These are phyloP conservation scores for Botrylloides violaceus DNA, from an alignment of 23 tunicate species.

Conservation along the genomic window DNA sequence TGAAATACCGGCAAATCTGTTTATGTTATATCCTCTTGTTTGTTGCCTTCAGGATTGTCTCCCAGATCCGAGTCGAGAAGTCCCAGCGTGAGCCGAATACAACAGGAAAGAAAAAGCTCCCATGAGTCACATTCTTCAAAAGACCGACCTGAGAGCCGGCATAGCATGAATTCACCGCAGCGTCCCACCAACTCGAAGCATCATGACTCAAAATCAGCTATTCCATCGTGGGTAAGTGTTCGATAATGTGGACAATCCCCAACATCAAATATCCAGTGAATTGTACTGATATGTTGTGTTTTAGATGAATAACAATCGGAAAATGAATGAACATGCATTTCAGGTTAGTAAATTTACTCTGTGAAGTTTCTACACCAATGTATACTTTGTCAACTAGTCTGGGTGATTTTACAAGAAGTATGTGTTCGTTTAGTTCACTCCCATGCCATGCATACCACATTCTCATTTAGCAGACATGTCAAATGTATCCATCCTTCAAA, in stretches of 20 bases:
- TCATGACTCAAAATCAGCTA: neutral
- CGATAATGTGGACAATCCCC: too few relatives aligned
- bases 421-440: too few relatives aligned
- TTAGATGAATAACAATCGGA: neutral
- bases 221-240: conserved; percentile 20
- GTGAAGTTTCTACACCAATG: neutral
- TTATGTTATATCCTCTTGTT: too few relatives aligned
- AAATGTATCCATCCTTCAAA: too few relatives aligned
- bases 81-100: neutral
- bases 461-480: too few relatives aligned
- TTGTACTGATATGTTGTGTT: too few relatives aligned
- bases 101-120: conserved; percentile 10
- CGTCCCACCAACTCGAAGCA: neutral
- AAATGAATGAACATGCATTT: conserved; percentile 12
- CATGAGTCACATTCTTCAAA: conserved; percentile 14
- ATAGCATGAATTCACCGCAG: conserved; percentile 11
- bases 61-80: conserved; percentile 11
- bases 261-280: too few relatives aligned
- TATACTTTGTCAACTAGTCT: too few relatives aligned
- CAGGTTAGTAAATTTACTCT: neutral
- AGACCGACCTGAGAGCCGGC: conserved; percentile 24
- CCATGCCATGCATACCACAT: too few relatives aligned
- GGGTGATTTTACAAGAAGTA: too few relatives aligned
- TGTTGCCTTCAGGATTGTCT: neutral
- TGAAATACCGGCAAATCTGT: too few relatives aligned